Base-by-base conservation (phyloP, 2,797 vertebrate genomes). In the Karalla daura region DNA sequence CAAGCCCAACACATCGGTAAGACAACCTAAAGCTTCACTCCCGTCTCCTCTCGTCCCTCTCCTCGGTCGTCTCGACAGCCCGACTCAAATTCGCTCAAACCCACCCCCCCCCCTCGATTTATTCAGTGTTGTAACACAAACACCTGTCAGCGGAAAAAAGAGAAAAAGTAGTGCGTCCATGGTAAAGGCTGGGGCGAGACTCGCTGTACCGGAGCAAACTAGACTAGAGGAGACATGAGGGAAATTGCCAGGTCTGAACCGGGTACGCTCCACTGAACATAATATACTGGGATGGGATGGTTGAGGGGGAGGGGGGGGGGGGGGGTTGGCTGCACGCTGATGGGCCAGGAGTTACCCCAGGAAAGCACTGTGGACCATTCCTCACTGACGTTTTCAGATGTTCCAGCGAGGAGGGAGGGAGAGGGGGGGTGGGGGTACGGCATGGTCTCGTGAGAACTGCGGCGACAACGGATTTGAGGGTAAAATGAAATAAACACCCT, bases 401-500 rank as follows among this genome's bases (percentile, higher is more conserved):
- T 88, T 75, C 80, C 68, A 60, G 36, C 63, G n/a, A n/a, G 65
- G 73, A 78, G 60, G 47, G 59, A 69, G 49, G 53, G 30, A 35
- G 45, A 65, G 25, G 41, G 47, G 70, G 20, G 55, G 7, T 17
- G 6, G 40, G 28, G 25, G 55, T 59, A 78, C 77, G 74, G 67
- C 28, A 33, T 20, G 46, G 83, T 74, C 76, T 80, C 79, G 61
- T 80, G 81, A 83, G 83, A 83, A 80, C 83, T 68, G 69, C 79
- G 86, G 82, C 41, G 66, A 89, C 86, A 85, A 85, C 85, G 83
- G 84, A 89, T 91, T 90, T 87, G 70, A 79, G 66, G 78, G 71
- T 63, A 59, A 84, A 89, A 88, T 89, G 86, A 91, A 91, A 91
- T 88, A 86, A 90, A 90, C 86, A 86, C 85, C 77, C 87, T 87